Percentiles rank a stretch among this genome's conserved stretches.
These are phyloP conservation scores for Larimichthys crocea DNA, from an alignment of 2,113 vertebrate species.

Conservation along the genomic window DNA sequence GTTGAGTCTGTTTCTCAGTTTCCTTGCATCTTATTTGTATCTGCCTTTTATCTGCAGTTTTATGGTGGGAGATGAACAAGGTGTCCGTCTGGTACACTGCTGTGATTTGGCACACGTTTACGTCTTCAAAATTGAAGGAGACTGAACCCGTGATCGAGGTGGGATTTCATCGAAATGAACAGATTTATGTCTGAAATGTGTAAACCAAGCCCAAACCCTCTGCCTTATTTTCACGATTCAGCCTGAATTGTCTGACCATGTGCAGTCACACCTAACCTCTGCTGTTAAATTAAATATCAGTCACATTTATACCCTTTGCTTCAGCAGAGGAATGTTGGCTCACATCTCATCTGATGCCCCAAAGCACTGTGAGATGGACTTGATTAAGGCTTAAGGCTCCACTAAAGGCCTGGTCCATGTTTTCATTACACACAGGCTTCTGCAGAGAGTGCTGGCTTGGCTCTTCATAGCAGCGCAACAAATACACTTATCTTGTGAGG, in stretches of 20 bases:
- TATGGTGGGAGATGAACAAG: neutral
- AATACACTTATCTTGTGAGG: constrained; percentile 1
- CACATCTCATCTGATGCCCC: neutral
- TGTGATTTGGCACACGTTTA: neutral
- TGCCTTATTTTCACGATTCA: constrained; percentile 12
- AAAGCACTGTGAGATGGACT: constrained; percentile 23
- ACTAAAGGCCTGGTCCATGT: constrained; percentile 5
- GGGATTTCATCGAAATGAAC: neutral
- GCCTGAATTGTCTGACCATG: neutral
- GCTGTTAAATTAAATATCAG: constrained; percentile 15
- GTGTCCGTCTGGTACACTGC: neutral
- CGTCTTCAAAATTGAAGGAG: neutral
- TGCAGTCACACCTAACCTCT: constrained; percentile 13
- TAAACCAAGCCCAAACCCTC: neutral
- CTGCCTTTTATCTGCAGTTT: neutral
- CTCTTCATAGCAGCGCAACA: neutral
- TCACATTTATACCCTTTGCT: constrained; percentile 35
- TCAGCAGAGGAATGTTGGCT: constrained; percentile 44
- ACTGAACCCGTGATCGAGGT: neutral
- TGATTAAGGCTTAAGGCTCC: constrained; percentile 23
- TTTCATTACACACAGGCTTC: constrained; percentile 23
- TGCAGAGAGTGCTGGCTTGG: neutral
- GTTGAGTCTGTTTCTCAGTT: neutral
- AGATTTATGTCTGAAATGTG: constrained; percentile 20
- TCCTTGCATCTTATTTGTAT: neutral